A percentile compares a stretch with the other conserved stretches of the same genome.
Evolutionary conservation across 2,113 vertebrate genomes (phyloP).

Genomic region (Centropus bengalensis): DNA sequence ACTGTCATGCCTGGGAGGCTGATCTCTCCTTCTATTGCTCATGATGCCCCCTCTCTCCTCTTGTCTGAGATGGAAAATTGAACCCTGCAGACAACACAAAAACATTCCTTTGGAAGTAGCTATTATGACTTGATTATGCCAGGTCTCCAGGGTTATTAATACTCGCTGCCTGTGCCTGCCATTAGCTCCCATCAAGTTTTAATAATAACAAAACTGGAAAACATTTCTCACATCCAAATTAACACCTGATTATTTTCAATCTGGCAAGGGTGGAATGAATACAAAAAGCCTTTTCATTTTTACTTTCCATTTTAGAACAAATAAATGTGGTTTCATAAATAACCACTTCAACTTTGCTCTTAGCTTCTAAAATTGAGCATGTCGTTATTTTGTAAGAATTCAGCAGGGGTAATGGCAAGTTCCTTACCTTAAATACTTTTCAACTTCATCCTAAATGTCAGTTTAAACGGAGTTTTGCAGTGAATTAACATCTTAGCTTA

Average conservation of each 20-base stretch:
- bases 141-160: conserved; percentile 17
- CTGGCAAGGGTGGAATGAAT: neutral
- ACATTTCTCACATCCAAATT: conserved; percentile 15
- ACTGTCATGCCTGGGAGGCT: neutral
- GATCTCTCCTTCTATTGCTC: neutral
- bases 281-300: neutral
- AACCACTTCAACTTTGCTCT: neutral
- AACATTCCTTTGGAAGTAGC: conserved; percentile 10
- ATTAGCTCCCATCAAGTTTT: conserved; percentile 37
- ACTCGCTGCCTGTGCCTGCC: conserved; percentile 27
- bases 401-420: neutral
- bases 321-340: neutral
- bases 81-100: conserved; percentile 19
- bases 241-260: conserved; percentile 30
- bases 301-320: neutral
- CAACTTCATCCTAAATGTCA: neutral
- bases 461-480: neutral
- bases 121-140: conserved; percentile 18
- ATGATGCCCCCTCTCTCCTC: neutral
- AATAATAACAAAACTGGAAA: conserved; percentile 28
- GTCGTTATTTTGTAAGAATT: neutral
- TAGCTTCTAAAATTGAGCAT: neutral
- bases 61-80: neutral
- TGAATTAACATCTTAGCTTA: neutral
- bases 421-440: neutral